Conservation (phyloP, 1,140 invertebrate genomes). For the Chrysoperla carnea region DNA sequence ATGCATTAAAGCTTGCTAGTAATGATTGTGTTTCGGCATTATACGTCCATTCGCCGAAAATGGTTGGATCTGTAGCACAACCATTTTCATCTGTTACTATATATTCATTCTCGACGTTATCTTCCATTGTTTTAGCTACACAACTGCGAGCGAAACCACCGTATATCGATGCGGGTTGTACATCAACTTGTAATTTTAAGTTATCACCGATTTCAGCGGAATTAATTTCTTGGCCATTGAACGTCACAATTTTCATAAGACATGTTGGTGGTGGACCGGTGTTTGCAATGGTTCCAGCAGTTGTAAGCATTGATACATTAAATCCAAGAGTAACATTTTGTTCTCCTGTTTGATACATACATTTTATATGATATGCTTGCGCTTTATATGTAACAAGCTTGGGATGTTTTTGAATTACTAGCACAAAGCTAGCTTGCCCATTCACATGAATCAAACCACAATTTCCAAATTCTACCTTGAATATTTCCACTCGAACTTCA, state of each 20-base stretch:
- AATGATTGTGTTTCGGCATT: conserved; percentile 66
- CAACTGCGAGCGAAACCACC: conserved; percentile 86
- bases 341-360: conserved; percentile 84
- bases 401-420: conserved; percentile 90
- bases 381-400: conserved; percentile 88
- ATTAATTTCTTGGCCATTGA: conserved; percentile 71
- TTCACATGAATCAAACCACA: conserved; percentile 84
- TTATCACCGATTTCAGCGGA: conserved; percentile 87
- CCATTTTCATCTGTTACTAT: conserved; percentile 86
- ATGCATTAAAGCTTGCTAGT: conserved; percentile 79
- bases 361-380: conserved; percentile 88
- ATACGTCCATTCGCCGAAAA: conserved; percentile 86
- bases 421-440: conserved; percentile 77
- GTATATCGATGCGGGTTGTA: conserved; percentile 85
- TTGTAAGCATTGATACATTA: conserved; percentile 89
- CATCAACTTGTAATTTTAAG: conserved; percentile 77
- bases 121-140: conserved; percentile 81
- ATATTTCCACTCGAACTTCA: conserved; percentile 55
- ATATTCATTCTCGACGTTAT: conserved; percentile 78
- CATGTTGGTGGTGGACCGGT: conserved; percentile 86
- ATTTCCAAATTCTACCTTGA: conserved; percentile 80
- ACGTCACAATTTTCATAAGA: conserved; percentile 78
- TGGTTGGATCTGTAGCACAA: conserved; percentile 79
- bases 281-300: conserved; percentile 86
- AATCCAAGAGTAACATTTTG: conserved; percentile 86